Conservation (phyloP, 2,113 vertebrate genomes). For the Pseudois nayaur region DNA sequence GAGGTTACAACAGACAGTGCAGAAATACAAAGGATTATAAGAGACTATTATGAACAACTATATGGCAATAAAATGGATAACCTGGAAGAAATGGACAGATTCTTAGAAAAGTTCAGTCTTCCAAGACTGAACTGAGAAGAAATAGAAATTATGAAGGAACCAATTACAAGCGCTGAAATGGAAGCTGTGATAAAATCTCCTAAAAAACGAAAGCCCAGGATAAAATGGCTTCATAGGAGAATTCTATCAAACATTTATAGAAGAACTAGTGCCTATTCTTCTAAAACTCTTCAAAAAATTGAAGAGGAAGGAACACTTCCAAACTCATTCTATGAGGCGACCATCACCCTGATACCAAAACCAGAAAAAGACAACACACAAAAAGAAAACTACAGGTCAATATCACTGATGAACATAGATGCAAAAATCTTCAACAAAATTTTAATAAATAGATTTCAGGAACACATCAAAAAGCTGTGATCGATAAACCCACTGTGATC, state of each 20-base stretch:
- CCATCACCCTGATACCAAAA: not conserved
- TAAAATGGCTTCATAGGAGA: not conserved
- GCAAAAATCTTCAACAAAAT: not conserved
- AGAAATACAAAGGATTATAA: not conserved
- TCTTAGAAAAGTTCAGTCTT: not conserved
- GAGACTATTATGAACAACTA: not conserved
- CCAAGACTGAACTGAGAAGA: not conserved
- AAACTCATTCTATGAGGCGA: not conserved
- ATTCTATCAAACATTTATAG: not conserved
- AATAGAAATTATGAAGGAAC: not conserved
- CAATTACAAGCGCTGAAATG: not conserved
- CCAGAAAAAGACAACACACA: not conserved
- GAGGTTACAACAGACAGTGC: not conserved
- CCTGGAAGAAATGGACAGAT: not conserved
- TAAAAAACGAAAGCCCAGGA: rapidly evolving
- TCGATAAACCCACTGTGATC: not conserved
- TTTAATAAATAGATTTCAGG: not conserved
- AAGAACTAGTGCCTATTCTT: not conserved
- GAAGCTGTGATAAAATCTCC: not conserved
- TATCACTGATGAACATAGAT: not conserved
- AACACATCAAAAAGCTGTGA: not conserved
- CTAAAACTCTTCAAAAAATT: not conserved
- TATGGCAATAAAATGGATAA: not conserved
- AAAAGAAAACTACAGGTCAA: not conserved
- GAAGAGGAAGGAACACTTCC: not conserved